Base-by-base conservation (phyloP, 2,888 invertebrate genomes). In the Drosophila robusta region DNA sequence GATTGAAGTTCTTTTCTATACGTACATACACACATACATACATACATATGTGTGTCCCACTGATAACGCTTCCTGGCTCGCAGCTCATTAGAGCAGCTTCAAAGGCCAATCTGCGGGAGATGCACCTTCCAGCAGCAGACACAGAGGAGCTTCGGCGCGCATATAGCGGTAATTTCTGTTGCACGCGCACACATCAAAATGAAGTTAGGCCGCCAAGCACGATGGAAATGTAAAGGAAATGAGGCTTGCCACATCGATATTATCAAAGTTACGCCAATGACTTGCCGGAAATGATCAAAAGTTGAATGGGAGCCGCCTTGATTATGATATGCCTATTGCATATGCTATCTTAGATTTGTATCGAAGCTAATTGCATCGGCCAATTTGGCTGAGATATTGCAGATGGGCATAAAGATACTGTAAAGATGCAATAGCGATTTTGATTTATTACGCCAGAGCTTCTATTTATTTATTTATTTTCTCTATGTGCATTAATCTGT, bases 61-160 rank as follows among this genome's bases (percentile, higher is more conserved):
- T 77, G 89, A 89, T 89, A 89, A 86, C 64, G 60, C 56, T 61
- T 62, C 49, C 70, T 50, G 66, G 54, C 70, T 73, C 46, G 34
- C 61, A 45, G 64, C 56, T 82, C 80, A 71, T 67, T 70, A 60
- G 63, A 70, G 69, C 51, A 70, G 60, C 70, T 47, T 55, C 73
- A 72, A 54, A 51, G 60, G 69, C 57, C 69, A 52, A 58, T 76
- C 45, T 22, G 16, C 16, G 50, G 51, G 46, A 55, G 73, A 60
- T 62, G 66, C 83, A 86, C 87, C 89, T 79, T 70, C 68, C 47
- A 64, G 18, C 56, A 49, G 49, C 58, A 39, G 26, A 44, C 55
- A 76, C 52, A 22, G 71, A 38, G 63, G 49, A 70, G 71, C 55
- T 49, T 39, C 74, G 39, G 34, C 12, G 58, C 45, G 18, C 39